Conservation (phyloP, 1,140 invertebrate species). For the Limonius californicus region DNA sequence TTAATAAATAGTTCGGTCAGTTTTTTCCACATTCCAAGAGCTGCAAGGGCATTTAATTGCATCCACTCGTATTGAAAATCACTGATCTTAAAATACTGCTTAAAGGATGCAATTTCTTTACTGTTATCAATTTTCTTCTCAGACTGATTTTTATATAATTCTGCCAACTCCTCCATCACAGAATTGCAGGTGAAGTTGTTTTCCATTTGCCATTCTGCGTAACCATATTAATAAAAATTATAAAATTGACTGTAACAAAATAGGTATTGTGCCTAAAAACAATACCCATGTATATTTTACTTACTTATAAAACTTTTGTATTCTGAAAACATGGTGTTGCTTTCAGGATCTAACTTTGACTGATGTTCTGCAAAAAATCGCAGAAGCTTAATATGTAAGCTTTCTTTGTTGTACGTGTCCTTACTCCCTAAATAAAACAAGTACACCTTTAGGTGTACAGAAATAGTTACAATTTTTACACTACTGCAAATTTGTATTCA, state of each 20-base stretch:
- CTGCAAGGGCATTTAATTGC: slow-evolving; percentile 35
- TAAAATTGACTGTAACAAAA: too few species aligned
- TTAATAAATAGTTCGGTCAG: slow-evolving; percentile 37
- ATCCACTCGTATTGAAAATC: slow-evolving; percentile 40
- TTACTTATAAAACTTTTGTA: slow-evolving; percentile 32
- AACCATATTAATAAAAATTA: too few species aligned
- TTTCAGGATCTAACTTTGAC: slow-evolving; percentile 23
- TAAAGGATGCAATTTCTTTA: slow-evolving; percentile 30
- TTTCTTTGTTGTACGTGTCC: slow-evolving; percentile 24
- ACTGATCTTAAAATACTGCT: slow-evolving; percentile 36
- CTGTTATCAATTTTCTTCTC: slow-evolving; percentile 18
- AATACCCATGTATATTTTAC: not conserved
- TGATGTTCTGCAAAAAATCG: slow-evolving; percentile 31
- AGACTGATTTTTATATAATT: slow-evolving; percentile 31
- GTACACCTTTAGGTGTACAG: too few species aligned
- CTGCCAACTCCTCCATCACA: slow-evolving; percentile 33
- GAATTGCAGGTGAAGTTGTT: slow-evolving; percentile 26
- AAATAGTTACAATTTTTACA: too few species aligned
- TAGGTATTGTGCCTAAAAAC: too few species aligned
- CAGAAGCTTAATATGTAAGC: slow-evolving; percentile 28
- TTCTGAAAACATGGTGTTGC: slow-evolving; percentile 30
- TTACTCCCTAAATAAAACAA: slow-evolving; percentile 33
- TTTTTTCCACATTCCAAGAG: slow-evolving; percentile 33
- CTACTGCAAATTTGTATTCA: too few species aligned
- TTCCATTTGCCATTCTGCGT: slow-evolving; percentile 35